These are phyloP conservation scores for Trichechus manatus DNA, from an alignment of 2,113 vertebrate species.

Conservation along the genomic window DNA sequence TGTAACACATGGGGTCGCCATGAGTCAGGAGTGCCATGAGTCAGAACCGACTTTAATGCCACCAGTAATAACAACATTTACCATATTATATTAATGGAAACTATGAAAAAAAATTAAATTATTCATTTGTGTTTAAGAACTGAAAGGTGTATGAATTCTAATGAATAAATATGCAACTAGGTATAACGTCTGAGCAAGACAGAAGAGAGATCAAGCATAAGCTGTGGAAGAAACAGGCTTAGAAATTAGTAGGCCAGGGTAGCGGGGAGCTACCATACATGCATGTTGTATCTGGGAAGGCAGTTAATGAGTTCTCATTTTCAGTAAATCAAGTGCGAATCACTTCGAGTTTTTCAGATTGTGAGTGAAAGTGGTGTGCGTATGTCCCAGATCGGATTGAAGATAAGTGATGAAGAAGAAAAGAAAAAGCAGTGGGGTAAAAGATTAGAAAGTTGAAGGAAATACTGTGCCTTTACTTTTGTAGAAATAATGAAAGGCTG, in stretches of 20 bases:
- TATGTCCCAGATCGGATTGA: neutral
- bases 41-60: neutral
- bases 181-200: neutral
- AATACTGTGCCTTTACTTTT: neutral
- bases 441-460: neutral
- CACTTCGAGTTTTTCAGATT: neutral
- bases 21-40: neutral
- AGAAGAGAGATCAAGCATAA: neutral
- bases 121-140: neutral
- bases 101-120: neutral
- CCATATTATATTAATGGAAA: neutral
- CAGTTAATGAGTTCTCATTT: neutral
- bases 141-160: neutral
- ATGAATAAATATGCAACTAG: neutral
- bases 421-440: neutral
- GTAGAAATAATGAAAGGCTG: neutral
- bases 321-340: neutral
- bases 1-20: neutral
- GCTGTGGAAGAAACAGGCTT: neutral
- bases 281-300: neutral
- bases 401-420: neutral
- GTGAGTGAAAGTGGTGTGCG: neutral
- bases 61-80: neutral
- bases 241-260: neutral
- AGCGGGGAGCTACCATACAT: rapidly evolving